Conservation (phyloP, 2,797 vertebrate species). For the Hylomyscus alleni region DNA sequence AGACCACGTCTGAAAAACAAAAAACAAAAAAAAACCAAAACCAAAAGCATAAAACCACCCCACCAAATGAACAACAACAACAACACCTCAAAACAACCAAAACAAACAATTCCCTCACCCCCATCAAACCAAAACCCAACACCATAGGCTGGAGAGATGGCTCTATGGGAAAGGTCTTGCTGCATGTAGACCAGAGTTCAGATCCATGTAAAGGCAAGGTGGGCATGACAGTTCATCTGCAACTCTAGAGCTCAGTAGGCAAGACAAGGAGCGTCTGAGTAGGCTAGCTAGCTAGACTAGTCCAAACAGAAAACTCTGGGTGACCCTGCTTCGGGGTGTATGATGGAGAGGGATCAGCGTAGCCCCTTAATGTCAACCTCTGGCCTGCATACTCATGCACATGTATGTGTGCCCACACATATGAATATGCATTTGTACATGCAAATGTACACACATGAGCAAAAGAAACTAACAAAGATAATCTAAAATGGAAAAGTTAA, state of each 20-base stretch:
- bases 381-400: background rate
- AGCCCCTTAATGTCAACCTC: background rate
- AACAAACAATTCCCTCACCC: too few species aligned
- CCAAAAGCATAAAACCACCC: background rate
- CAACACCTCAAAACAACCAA: background rate
- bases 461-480: background rate
- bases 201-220: background rate
- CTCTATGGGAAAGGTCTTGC: background rate
- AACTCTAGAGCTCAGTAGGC: background rate
- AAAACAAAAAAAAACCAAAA: background rate
- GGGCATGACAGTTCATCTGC: background rate
- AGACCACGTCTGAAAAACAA: background rate
- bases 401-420: background rate
- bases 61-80: background rate
- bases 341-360: background rate
- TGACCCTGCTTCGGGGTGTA: background rate
- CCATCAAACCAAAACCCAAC: background rate
- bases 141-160: background rate
- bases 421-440: background rate
- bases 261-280: background rate
- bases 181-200: background rate
- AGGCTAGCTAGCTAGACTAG: background rate
- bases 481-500: conserved; percentile 4
- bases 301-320: background rate
- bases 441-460: background rate